A percentile compares a stretch with the other conserved stretches of the same genome.
Conservation (phyloP, 2,797 vertebrate genomes). For the Trachops cirrhosus region DNA sequence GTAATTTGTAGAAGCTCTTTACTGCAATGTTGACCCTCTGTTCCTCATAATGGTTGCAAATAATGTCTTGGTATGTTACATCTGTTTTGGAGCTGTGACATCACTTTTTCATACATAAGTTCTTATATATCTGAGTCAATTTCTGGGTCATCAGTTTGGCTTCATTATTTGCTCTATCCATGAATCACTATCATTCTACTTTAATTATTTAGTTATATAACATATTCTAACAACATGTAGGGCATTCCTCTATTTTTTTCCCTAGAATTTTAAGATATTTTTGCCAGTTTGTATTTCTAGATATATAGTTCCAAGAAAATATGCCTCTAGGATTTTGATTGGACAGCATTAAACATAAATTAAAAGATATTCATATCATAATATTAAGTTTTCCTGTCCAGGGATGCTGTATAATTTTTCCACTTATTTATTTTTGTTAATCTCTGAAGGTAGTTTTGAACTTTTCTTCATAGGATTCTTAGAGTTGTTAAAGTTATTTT, state of each 20-base stretch:
- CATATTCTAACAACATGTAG: background rate
- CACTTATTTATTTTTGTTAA: background rate
- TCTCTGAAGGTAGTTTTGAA: background rate
- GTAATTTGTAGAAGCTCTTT: background rate
- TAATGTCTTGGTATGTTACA: no score
- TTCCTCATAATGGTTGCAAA: background rate
- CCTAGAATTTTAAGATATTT: background rate
- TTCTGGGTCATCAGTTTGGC: conserved; percentile 6
- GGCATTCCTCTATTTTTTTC: background rate
- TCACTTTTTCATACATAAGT: background rate
- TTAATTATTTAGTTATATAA: background rate
- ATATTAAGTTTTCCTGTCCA: background rate
- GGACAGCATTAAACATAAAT: background rate
- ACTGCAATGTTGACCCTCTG: background rate
- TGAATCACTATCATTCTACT: background rate
- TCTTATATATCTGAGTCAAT: background rate
- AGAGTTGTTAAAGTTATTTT: background rate
- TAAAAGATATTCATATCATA: background rate
- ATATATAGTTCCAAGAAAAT: background rate
- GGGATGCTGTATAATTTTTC: background rate
- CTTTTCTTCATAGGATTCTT: background rate
- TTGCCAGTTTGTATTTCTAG: background rate
- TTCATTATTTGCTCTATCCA: background rate
- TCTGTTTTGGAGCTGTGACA: no score
- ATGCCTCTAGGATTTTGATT: background rate